Evolutionary conservation across 2,888 invertebrate genomes (phyloP), one percentile per base, ranked within the genome.

Genomic region (Andrena chrysosceles): DNA sequence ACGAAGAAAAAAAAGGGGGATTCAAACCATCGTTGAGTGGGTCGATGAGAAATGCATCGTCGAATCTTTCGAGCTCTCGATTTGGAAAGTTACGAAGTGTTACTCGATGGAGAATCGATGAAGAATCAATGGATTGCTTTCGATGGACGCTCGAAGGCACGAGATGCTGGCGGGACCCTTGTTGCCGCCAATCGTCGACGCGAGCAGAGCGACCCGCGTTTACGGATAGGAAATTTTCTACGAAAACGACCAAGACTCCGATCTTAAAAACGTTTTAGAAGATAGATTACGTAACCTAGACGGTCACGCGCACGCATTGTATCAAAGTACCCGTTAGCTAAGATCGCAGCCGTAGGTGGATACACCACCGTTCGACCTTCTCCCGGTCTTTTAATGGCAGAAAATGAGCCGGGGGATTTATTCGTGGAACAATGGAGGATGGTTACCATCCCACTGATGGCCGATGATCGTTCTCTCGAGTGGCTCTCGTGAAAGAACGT

Each of bases 231-330:
- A 84, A 5, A 81, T 87, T 89, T 89, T 89, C 85, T 88, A 89
- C 83, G 82, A 86, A 88, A 88, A 85, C 82, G 88, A 89, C 89
- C 89, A 89, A 89, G 81, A 85, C 81, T 85, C 76, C 82, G 77
- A 74, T 42, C 68, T 88, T 85, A 82, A 86, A 26, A 88, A 60
- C 78, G 79, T 81, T 87, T 35, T 76, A 84, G 84, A 82, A n/a
- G 64, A 71, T 85, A 85, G 67, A 59, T 16, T 70, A 70, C 73
- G 75, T 72, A 74, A 74, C 62, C 52, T 81, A 83, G 73, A 33
- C 33, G 35, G 59, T 49, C 5, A 66, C 33, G 69, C 62, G 56
- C 70, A 49, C 60, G n/a, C 62, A 70, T 20, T 6, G 59, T 75
- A 70, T 71, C 62, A 4, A 56, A 23, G 42, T 60, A 16, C 29